Conservation (phyloP, 1,140 invertebrate species). For the Cydia pomonella region DNA sequence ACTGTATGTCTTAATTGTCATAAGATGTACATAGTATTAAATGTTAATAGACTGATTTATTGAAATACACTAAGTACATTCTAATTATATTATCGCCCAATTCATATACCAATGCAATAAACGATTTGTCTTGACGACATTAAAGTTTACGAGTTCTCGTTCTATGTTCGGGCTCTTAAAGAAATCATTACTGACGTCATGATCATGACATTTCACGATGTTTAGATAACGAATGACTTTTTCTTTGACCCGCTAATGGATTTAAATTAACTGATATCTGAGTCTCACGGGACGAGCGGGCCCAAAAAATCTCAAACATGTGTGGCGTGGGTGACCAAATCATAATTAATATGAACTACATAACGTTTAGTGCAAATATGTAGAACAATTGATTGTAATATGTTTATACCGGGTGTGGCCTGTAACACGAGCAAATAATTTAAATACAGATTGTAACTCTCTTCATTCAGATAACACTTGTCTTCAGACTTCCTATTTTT, state of each 20-base stretch:
- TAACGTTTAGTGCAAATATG: too few relatives aligned
- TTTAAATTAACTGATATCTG: slow-evolving; percentile 9
- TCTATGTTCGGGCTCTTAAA: background rate
- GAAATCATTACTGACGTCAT: slow-evolving; percentile 27
- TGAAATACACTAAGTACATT: background rate
- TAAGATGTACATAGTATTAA: too few relatives aligned
- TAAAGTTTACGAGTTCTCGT: slow-evolving; percentile 1
- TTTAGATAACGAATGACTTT: slow-evolving; percentile 33
- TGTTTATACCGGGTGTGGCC: too few relatives aligned
- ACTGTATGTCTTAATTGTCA: background rate
- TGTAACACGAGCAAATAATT: too few relatives aligned
- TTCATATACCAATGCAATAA: background rate
- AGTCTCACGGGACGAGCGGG: slow-evolving; percentile 3
- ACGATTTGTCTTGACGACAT: slow-evolving; percentile 11
- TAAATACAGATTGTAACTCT: too few relatives aligned
- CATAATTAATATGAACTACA: background rate
- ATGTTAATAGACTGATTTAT: too few relatives aligned
- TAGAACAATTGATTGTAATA: too few relatives aligned
- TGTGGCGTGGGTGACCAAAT: background rate
- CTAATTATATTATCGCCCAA: background rate
- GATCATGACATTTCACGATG: slow-evolving; percentile 37
- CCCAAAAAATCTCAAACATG: background rate
- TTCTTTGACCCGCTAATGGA: slow-evolving; percentile 36
- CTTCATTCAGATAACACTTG: too few relatives aligned
- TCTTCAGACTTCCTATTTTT: too few relatives aligned